phyloP scores from a whole-genome alignment of 2,113 vertebrate species.

The Serilophus lunatus region DNA sequence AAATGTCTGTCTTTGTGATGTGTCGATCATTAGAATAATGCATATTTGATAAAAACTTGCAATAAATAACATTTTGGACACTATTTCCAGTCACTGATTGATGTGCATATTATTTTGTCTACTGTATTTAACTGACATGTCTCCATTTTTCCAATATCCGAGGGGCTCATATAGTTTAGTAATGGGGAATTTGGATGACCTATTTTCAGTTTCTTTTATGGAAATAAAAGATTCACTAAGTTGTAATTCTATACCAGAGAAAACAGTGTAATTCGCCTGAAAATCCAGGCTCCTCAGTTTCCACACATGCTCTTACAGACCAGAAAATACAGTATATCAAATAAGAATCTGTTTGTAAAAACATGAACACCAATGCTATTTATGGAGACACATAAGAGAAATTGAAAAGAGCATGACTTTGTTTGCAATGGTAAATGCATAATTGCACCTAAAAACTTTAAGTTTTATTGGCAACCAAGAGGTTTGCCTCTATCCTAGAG shows the following conservation, averaged over 20 bases:
- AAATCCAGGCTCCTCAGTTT: conserved; percentile 30
- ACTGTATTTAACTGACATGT: conserved; percentile 41
- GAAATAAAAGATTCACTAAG: conserved; percentile 22
- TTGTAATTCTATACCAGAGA: background rate
- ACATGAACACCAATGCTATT: background rate
- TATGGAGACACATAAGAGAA: conserved; percentile 1
- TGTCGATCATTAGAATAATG: conserved; percentile 64
- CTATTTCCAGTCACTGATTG: conserved; percentile 58
- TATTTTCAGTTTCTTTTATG: conserved; percentile 44
- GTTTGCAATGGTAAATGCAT: background rate
- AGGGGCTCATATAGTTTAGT: background rate
- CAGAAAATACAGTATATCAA: background rate
- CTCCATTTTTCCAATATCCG: conserved; percentile 1
- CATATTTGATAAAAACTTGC: conserved; percentile 72
- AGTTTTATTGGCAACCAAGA: conserved; percentile 8
- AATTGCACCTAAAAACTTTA: background rate
- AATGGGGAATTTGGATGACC: conserved; percentile 44
- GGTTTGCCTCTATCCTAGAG: background rate
- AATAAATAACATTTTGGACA: conserved; percentile 70
- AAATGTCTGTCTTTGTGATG: conserved; percentile 61
- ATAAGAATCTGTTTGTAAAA: background rate
- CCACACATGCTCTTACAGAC: background rate
- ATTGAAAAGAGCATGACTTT: background rate
- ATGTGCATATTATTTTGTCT: conserved; percentile 63
- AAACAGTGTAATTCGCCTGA: conserved; percentile 3